Evolutionary conservation across 2,888 invertebrate genomes (phyloP), one percentile per base, ranked within the genome.

Genomic region (Tinea trinotella): DNA sequence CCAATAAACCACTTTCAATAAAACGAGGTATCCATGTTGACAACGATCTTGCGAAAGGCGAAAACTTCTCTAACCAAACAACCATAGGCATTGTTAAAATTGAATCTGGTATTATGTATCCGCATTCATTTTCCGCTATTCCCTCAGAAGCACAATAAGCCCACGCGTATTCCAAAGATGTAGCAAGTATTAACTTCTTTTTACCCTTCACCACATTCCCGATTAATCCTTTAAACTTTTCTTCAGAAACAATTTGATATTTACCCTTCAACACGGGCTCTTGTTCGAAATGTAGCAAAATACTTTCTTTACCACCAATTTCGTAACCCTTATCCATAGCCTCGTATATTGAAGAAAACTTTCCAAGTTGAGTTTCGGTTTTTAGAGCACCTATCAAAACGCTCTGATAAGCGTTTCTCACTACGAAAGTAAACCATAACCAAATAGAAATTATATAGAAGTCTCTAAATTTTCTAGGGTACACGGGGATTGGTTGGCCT

Each of bases 381-480:
- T 80, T 79, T 3, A 80, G 52, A 5, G 79, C 75, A 12, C 74
- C 73, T 36, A 80, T 79, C 2, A 81, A 62, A 2, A 79, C 77
- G 55, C 77, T 79, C 59, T 80, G 79, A 55, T 80, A 80, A 6
- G 73, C 76, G 57, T 67, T 79, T 34, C 80, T 68, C 3, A 79
- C 65, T 1, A 78, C 73, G 56, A 79, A 81, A 0, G 76, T 73
- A 19, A 80, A 81, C 76, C 75, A 78, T 53, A 81, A 60, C 80
- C 80, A 81, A 17, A 80, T 54, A 13, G 66, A 60, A 10, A 80
- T 60, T 6, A 80, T 66, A 55, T 80, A 80, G 55, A 78, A 75
- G 61, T 80, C 79, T 57, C 79, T 62, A 40, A 79, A 79, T n/a
- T 67, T 65, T 57, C 58, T 67, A 1, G 77, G 79, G 7, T 64